These are phyloP conservation scores for Axea sp. DNA, from an alignment of 2,888 invertebrate genomes.

Conservation along the genomic window DNA sequence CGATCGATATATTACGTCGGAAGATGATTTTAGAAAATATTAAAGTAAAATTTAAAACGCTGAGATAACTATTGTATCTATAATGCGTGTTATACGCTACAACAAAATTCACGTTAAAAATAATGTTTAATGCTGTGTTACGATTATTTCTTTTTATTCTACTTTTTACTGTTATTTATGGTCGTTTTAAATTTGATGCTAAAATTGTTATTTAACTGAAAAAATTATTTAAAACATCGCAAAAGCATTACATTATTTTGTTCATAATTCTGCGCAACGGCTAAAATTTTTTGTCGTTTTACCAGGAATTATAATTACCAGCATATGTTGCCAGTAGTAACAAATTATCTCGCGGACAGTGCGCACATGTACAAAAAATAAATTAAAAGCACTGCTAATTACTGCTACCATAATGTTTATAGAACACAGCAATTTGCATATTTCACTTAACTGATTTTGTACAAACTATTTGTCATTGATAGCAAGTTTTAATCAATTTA, in stretches of 20 bases:
- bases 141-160: no score
- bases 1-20: conserved; percentile 7
- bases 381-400: conserved; percentile 52
- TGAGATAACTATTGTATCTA: no score
- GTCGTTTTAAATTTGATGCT: no score
- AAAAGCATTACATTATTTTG: conserved; percentile 10
- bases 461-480: conserved; percentile 15
- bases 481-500: conserved; percentile 10
- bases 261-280: conserved; percentile 20
- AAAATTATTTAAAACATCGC: not conserved
- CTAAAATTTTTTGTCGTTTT: conserved; percentile 41
- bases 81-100: no score
- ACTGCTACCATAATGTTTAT: conserved; percentile 26
- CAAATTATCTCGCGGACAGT: conserved; percentile 45
- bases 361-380: conserved; percentile 39
- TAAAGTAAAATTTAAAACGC: no score
- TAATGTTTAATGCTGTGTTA: no score
- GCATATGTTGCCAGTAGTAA: conserved; percentile 56
- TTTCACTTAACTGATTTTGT: conserved; percentile 7
- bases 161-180: no score
- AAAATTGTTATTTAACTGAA: no score
- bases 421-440: conserved; percentile 25
- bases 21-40: no score
- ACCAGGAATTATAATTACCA: conserved; percentile 50
- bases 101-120: no score